Evolutionary conservation across 2,888 invertebrate genomes (phyloP).

Genomic region (Nomada ruficornis): DNA sequence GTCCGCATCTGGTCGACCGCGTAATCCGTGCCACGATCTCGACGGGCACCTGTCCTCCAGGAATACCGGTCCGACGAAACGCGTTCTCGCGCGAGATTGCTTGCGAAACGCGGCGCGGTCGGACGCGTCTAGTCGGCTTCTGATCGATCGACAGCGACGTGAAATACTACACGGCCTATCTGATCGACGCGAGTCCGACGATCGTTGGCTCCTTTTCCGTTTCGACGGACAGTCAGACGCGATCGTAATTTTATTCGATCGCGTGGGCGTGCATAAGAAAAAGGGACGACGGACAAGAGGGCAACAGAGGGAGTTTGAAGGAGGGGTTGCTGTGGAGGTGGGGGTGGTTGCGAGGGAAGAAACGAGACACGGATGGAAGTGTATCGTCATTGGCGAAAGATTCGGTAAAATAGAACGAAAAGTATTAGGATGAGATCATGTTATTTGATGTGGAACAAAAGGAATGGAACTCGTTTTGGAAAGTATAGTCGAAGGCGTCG

Average conservation of each 20-base stretch:
- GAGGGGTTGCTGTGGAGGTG: too few relatives aligned
- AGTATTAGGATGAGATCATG: conserved; percentile 11
- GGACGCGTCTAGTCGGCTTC: conserved; percentile 53
- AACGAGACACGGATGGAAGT: not conserved
- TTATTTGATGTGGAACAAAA: conserved; percentile 7
- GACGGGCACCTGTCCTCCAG: conserved; percentile 58
- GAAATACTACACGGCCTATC: conserved; percentile 53
- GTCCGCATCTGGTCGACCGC: conserved; percentile 39
- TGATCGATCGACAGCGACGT: conserved; percentile 54
- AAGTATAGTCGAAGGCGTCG: conserved; percentile 8
- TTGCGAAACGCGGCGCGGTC: conserved; percentile 57
- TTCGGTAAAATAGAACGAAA: conserved; percentile 24
- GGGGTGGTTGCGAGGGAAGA: not conserved
- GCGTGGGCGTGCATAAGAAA: not conserved
- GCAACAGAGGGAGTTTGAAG: too few relatives aligned
- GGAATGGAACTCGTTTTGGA: conserved; percentile 28
- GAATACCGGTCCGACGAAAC: conserved; percentile 45
- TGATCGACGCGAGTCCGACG: conserved; percentile 52
- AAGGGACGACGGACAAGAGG: too few relatives aligned
- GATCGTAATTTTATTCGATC: conserved; percentile 22
- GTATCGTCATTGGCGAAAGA: not conserved
- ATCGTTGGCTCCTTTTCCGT: conserved; percentile 32
- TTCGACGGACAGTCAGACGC: not conserved
- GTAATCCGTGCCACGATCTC: conserved; percentile 55
- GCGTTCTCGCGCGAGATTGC: conserved; percentile 44